phyloP scores from a whole-genome alignment of 1,140 invertebrate genomes.

The Diachasmimorpha longicaudata region DNA sequence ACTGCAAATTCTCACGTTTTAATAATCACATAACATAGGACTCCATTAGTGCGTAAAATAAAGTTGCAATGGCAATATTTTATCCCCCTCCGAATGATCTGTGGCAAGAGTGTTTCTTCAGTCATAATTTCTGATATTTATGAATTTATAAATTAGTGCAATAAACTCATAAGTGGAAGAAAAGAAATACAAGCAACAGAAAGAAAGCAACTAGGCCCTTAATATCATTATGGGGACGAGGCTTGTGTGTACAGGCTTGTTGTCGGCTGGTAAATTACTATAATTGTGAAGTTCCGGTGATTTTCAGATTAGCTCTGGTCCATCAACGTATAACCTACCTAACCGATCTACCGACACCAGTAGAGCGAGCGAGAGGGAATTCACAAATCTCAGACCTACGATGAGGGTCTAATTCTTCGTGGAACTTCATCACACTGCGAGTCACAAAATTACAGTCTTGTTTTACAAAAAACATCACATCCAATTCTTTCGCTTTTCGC shows the following conservation, averaged over 20 bases:
- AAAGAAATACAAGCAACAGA: background rate
- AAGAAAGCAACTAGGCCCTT: background rate
- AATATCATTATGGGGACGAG: conserved; percentile 38
- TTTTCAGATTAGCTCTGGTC: conserved; percentile 63
- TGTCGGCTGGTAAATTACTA: conserved; percentile 61
- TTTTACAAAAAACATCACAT: background rate
- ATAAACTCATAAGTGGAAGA: background rate
- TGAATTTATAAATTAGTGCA: background rate
- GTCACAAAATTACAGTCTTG: background rate
- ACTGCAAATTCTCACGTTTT: background rate
- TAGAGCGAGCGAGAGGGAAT: conserved; percentile 28
- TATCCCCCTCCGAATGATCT: background rate
- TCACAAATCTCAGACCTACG: conserved; percentile 37
- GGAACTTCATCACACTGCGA: background rate
- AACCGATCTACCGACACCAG: conserved; percentile 44
- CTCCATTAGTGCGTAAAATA: background rate
- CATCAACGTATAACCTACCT: conserved; percentile 54
- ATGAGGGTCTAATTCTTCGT: background rate
- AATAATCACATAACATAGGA: background rate
- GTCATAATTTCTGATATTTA: background rate
- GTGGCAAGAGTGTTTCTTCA: background rate
- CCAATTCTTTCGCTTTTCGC: background rate
- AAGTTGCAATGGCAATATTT: background rate
- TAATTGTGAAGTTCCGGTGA: conserved; percentile 62
- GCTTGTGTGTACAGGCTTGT: conserved; percentile 55